Conservation (phyloP, 2,888 invertebrate species). For the Patella ulyssiponensis region DNA sequence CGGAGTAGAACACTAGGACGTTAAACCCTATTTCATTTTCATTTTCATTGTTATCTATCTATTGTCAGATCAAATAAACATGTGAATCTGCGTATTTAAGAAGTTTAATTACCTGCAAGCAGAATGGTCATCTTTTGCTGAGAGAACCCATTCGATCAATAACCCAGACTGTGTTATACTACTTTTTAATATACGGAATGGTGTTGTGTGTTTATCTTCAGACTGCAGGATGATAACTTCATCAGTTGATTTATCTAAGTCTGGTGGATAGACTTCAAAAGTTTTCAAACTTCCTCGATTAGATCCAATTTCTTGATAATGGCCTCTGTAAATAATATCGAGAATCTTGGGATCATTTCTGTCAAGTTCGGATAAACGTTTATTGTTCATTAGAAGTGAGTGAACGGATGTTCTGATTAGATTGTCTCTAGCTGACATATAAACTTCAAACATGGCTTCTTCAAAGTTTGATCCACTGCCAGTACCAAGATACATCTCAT, state of each 20-base stretch:
- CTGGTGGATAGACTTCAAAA: not conserved
- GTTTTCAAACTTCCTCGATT: not conserved
- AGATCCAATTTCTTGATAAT: constrained; percentile 3
- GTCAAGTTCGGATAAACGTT: not conserved
- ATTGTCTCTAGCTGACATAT: not conserved
- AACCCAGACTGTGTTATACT: not conserved
- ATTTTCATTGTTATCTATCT: too few species aligned
- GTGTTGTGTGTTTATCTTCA: not conserved
- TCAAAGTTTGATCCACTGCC: not conserved
- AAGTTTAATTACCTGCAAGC: not conserved
- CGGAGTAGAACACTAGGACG: too few species aligned
- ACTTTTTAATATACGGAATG: not conserved
- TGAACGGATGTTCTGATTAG: not conserved
- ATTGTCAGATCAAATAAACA: too few species aligned
- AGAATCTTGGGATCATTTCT: not conserved
- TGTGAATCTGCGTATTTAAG: too few species aligned
- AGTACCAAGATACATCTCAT: not conserved
- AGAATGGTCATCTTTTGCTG: constrained; percentile 5
- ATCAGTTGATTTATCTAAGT: not conserved
- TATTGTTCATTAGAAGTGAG: not conserved
- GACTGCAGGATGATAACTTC: not conserved
- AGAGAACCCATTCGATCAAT: constrained; percentile 1
- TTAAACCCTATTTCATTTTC: too few species aligned
- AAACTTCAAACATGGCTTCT: not conserved
- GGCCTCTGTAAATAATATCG: not conserved